These are phyloP conservation scores for Pantherophis vulpinus DNA, from an alignment of 2,797 vertebrate species.

Conservation along the genomic window DNA sequence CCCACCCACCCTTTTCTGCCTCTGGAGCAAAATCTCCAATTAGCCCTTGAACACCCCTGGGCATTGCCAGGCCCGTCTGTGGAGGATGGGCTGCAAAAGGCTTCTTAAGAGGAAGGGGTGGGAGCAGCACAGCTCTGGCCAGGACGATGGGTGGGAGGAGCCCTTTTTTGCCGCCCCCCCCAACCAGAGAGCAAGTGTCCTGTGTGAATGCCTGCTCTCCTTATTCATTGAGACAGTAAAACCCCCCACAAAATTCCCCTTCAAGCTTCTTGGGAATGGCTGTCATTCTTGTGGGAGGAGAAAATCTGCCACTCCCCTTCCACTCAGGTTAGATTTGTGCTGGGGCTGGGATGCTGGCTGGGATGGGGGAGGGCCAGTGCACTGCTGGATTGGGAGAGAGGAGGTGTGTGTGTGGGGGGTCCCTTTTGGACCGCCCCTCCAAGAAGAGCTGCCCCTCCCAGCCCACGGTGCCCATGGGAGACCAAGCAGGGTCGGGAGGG, in stretches of 20 bases:
- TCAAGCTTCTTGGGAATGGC: no score
- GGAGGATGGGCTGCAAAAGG: neutral
- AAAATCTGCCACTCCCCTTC: neutral
- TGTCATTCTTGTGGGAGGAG: neutral
- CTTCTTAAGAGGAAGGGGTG: neutral
- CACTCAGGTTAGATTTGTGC: neutral
- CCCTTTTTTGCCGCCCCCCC: no score
- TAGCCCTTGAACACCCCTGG: neutral
- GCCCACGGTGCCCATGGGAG: neutral
- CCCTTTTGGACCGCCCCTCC: neutral
- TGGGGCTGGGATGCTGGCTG: neutral
- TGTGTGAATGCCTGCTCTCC: constrained; percentile 10
- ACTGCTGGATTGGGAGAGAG: neutral
- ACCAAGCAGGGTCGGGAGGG: neutral
- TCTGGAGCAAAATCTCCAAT: neutral
- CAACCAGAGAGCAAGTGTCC: neutral
- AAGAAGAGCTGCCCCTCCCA: neutral
- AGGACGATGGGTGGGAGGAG: neutral
- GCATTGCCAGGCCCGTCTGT: neutral
- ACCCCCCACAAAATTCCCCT: neutral
- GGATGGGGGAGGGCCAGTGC: neutral
- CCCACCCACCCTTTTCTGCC: neutral
- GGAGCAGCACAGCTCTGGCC: neutral
- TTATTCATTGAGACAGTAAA: neutral
- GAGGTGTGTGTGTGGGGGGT: neutral